Evolutionary conservation across 2,113 vertebrate genomes (phyloP).

Genomic region (Phylloscopus trochiloides): DNA sequence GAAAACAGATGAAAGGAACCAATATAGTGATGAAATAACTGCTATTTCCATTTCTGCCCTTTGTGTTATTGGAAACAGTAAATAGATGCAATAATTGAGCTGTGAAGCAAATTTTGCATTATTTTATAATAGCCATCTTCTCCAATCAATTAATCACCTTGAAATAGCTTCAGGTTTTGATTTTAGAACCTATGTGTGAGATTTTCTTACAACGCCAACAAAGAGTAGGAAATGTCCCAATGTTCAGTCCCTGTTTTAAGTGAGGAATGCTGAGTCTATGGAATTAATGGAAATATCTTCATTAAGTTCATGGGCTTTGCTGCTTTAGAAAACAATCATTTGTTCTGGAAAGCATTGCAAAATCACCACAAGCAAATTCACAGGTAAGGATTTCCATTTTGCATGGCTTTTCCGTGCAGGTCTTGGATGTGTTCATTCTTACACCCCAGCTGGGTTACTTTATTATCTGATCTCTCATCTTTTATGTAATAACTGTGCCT

Average conservation of each 20-base stretch:
- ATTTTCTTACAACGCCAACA: not conserved
- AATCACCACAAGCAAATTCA: not conserved
- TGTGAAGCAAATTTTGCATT: conserved; percentile 52
- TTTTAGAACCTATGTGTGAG: not conserved
- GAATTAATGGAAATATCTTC: conserved; percentile 42
- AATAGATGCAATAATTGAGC: conserved; percentile 41
- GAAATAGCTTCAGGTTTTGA: conserved; percentile 11
- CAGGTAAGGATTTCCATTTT: not conserved
- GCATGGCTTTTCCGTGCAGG: not conserved
- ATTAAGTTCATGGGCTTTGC: not conserved
- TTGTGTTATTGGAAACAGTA: conserved; percentile 22
- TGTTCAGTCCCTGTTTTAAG: conserved; percentile 22
- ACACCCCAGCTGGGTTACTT: rapidly evolving
- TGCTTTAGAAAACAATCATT: not conserved
- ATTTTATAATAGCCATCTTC: conserved; percentile 46
- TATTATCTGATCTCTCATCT: not conserved
- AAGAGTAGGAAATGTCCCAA: not conserved
- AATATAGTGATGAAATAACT: conserved; percentile 36
- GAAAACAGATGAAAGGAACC: conserved; percentile 45
- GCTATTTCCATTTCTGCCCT: not conserved
- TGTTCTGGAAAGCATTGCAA: not conserved
- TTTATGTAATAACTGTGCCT: not conserved
- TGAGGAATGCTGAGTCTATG: not conserved
- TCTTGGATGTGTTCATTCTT: not conserved
- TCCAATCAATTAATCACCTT: conserved; percentile 52